A percentile compares a stretch with the other conserved stretches of the same genome.
Conservation (phyloP, 2,797 vertebrate genomes). For the Hemitrygon akajei region DNA sequence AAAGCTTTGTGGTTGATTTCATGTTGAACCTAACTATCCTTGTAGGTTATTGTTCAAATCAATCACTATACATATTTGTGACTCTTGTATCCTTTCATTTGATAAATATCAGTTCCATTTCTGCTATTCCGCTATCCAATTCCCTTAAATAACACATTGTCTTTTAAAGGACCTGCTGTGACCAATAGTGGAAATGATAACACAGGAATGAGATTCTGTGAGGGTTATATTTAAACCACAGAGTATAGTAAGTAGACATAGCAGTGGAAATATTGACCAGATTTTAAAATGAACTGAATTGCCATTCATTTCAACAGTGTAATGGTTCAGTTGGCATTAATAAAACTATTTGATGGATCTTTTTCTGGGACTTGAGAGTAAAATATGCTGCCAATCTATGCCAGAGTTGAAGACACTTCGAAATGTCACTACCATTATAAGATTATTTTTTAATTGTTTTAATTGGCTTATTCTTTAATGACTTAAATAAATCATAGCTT, state of each 20-base stretch:
- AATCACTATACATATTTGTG: background rate
- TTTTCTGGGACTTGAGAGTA: background rate
- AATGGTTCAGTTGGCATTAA: background rate
- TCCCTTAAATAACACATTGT: background rate
- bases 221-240: background rate
- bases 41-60: background rate
- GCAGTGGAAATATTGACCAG: background rate
- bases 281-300: background rate
- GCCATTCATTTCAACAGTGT: background rate
- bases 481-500: background rate
- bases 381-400: background rate
- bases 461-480: background rate
- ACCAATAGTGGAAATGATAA: background rate
- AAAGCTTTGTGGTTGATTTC: background rate
- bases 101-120: background rate
- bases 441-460: constrained; percentile 11
- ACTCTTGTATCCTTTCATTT: background rate
- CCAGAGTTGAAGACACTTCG: background rate
- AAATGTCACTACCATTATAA: background rate
- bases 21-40: background rate
- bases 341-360: background rate
- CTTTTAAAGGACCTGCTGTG: background rate
- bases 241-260: background rate
- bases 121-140: background rate
- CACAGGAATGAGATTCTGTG: background rate